Percentiles rank a stretch among this genome's conserved stretches.
These are phyloP conservation scores for Xestia xanthographa DNA, from an alignment of 2,888 invertebrate species.

Conservation along the genomic window DNA sequence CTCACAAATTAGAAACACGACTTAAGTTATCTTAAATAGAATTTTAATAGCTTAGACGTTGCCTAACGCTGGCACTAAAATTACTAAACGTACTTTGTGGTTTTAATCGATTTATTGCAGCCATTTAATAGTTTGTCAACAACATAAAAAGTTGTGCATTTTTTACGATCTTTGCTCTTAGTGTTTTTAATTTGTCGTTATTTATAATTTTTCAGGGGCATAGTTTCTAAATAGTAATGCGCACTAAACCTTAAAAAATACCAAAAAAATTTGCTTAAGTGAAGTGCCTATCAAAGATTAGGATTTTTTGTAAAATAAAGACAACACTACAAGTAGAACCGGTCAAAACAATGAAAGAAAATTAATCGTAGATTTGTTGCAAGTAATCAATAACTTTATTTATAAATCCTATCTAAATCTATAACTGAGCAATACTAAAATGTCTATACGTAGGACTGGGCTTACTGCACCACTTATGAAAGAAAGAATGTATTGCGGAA, in stretches of 20 bases:
- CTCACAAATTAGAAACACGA: constrained; percentile 84
- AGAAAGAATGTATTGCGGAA: background rate
- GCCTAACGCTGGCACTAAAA: constrained; percentile 68
- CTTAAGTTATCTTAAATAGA: constrained; percentile 81
- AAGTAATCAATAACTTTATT: background rate
- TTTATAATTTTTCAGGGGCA: constrained; percentile 1
- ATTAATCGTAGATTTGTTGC: background rate
- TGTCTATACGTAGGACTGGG: background rate
- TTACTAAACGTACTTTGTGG: constrained; percentile 56
- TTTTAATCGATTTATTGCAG: constrained; percentile 60
- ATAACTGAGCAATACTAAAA: background rate
- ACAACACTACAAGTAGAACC: background rate
- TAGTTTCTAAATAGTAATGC: background rate
- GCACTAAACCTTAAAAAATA: background rate
- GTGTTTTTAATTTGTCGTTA: constrained; percentile 17
- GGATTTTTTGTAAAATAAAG: background rate
- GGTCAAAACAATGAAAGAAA: background rate
- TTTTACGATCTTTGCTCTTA: constrained; percentile 49
- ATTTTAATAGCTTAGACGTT: constrained; percentile 77
- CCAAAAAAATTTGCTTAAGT: background rate
- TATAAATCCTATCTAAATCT: background rate
- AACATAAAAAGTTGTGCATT: constrained; percentile 53
- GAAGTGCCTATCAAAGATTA: background rate
- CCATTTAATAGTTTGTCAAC: constrained; percentile 62
- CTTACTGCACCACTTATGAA: background rate